Conservation (phyloP, 2,888 invertebrate genomes). For the Pseudococcus viburni region DNA sequence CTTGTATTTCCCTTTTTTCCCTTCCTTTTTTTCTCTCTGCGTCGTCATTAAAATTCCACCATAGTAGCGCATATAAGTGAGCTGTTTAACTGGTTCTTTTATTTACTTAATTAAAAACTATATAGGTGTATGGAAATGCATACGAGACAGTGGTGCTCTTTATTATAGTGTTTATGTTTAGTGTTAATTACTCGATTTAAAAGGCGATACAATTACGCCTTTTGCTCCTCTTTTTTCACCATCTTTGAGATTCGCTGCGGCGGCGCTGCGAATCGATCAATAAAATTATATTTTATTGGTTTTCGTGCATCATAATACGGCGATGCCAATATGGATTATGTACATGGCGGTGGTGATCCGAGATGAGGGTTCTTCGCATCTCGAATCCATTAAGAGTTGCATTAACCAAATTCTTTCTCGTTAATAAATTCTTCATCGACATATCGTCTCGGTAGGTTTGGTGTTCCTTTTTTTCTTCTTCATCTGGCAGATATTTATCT, state of each 20-base stretch:
- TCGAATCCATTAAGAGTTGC: not conserved
- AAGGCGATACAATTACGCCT: constrained; percentile 3
- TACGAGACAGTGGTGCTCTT: constrained; percentile 5
- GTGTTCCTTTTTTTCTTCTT: no score
- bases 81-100: constrained; percentile 44
- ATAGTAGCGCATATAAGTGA: constrained; percentile 35
- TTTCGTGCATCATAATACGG: not conserved
- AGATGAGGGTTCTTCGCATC: not conserved
- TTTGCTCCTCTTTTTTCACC: not conserved
- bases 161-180: not conserved
- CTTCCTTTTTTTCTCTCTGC: constrained; percentile 27
- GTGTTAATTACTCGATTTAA: constrained; percentile 51
- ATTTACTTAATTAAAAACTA: constrained; percentile 54
- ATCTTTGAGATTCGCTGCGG: not conserved
- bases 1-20: constrained; percentile 16
- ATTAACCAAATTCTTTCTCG: not conserved
- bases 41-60: constrained; percentile 44
- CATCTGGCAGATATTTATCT: constrained; percentile 11
- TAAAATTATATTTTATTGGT: constrained; percentile 11
- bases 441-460: not conserved
- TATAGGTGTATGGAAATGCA: not conserved
- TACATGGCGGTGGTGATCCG: not conserved
- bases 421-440: constrained; percentile 17
- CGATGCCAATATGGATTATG: not conserved
- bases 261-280: not conserved